Percentiles rank a stretch among this genome's conserved stretches.
Conservation (phyloP, 2,113 vertebrate genomes). For the Chrysochloris asiatica region DNA sequence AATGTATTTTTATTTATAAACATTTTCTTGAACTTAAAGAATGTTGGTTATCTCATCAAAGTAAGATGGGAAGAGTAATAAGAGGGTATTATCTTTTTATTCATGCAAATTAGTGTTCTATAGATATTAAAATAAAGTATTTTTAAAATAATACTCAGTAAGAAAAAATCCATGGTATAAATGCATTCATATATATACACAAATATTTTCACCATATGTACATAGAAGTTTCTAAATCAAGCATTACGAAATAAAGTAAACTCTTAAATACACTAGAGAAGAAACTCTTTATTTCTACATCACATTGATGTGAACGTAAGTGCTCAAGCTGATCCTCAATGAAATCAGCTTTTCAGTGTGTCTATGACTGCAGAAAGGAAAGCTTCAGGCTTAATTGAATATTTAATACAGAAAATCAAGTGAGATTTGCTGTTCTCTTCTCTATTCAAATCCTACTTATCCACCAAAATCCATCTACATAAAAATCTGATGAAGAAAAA, state of each 20-base stretch:
- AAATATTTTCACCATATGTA: not conserved
- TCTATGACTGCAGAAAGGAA: slow-evolving; percentile 38
- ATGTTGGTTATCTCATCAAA: not conserved
- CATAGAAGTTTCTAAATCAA: not conserved
- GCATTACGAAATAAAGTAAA: not conserved
- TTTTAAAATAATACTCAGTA: not conserved
- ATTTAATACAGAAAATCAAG: slow-evolving; percentile 9
- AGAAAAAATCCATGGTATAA: not conserved
- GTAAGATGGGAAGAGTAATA: not conserved
- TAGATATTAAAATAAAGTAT: not conserved
- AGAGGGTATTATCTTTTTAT: rapidly evolving
- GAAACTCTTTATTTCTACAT: not conserved
- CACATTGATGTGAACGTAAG: slow-evolving; percentile 57
- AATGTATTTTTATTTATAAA: not conserved
- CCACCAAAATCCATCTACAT: slow-evolving; percentile 58
- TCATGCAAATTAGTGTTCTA: not conserved
- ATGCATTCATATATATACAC: no score
- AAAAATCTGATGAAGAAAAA: slow-evolving; percentile 60
- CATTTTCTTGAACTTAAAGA: not conserved
- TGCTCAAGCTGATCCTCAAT: slow-evolving; percentile 45
- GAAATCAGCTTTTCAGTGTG: slow-evolving; percentile 50
- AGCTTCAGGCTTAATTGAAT: slow-evolving; percentile 50
- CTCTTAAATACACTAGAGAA: not conserved
- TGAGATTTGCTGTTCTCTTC: slow-evolving; percentile 59
- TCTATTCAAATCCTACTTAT: slow-evolving; percentile 65